phyloP scores from a whole-genome alignment of 2,888 invertebrate genomes.

The Lithophane leautieri region DNA sequence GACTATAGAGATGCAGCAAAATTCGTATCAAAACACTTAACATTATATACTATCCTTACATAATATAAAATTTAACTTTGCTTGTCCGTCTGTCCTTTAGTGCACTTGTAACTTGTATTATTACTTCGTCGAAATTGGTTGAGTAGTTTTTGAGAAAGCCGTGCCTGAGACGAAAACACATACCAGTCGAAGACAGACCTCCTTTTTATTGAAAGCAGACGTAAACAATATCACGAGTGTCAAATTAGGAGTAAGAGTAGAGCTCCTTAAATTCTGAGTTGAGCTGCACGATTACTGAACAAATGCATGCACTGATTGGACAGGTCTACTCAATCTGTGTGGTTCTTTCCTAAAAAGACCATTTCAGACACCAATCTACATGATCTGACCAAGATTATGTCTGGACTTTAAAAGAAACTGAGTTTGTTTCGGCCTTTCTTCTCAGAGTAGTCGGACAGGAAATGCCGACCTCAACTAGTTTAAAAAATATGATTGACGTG shows the following conservation, averaged over 20 bases:
- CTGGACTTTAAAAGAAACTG: no score
- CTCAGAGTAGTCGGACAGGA: no score
- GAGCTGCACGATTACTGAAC: no score
- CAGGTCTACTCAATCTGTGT: no score
- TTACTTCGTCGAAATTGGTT: neutral
- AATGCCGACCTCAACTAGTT: no score
- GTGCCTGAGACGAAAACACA: neutral
- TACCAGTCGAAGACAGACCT: neutral
- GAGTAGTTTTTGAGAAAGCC: neutral
- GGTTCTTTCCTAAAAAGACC: no score
- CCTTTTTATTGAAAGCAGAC: neutral
- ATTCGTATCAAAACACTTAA: slow-evolving; percentile 54
- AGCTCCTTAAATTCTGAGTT: no score
- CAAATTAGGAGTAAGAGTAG: neutral
- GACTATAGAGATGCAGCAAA: slow-evolving; percentile 21
- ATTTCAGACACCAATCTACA: no score
- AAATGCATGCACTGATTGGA: no score
- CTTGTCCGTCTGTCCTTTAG: neutral
- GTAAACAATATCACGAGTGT: neutral
- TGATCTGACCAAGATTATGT: no score
- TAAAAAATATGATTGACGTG: no score
- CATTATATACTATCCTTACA: slow-evolving; percentile 17
- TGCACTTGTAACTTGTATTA: neutral
- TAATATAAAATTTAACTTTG: slow-evolving; percentile 10
- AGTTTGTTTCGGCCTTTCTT: no score